Conservation (phyloP, 2,113 vertebrate genomes). For the Thomomys bottae region DNA sequence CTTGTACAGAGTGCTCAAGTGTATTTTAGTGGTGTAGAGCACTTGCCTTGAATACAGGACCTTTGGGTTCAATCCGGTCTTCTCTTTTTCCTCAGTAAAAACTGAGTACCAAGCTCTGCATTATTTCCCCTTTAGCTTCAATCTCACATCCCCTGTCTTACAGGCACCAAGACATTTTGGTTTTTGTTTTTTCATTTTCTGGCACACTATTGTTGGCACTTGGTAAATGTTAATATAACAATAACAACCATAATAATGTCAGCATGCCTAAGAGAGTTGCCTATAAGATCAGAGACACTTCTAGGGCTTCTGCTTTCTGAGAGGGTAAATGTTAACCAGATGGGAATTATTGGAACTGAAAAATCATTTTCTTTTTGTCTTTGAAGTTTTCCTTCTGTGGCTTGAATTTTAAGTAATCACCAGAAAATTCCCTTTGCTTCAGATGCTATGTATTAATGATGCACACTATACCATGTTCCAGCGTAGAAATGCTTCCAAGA, state of each 20-base stretch:
- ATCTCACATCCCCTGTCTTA: not conserved
- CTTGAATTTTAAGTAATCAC: conserved; percentile 50
- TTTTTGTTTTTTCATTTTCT: not conserved
- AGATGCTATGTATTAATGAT: conserved; percentile 43
- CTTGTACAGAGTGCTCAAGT: no score
- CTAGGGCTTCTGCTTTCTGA: conserved; percentile 28
- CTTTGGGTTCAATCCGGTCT: not conserved
- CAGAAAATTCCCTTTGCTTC: conserved; percentile 36
- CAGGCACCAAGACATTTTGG: not conserved
- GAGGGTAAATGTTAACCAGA: conserved; percentile 45
- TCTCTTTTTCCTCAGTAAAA: not conserved
- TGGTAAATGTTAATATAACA: not conserved
- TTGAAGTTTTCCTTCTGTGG: conserved; percentile 40
- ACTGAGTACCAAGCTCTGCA: not conserved
- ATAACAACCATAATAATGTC: not conserved
- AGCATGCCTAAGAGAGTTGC: conserved; percentile 18
- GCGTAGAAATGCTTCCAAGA: conserved; percentile 36
- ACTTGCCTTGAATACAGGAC: not conserved
- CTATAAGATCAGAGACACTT: not conserved
- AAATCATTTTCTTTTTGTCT: conserved; percentile 49
- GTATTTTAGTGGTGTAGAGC: not conserved
- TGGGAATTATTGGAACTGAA: conserved; percentile 49
- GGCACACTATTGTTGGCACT: not conserved
- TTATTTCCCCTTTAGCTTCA: not conserved
- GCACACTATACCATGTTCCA: not conserved